Evolutionary conservation across 2,797 vertebrate species (phyloP).

Genomic region (Triplophysa bombifrons): DNA sequence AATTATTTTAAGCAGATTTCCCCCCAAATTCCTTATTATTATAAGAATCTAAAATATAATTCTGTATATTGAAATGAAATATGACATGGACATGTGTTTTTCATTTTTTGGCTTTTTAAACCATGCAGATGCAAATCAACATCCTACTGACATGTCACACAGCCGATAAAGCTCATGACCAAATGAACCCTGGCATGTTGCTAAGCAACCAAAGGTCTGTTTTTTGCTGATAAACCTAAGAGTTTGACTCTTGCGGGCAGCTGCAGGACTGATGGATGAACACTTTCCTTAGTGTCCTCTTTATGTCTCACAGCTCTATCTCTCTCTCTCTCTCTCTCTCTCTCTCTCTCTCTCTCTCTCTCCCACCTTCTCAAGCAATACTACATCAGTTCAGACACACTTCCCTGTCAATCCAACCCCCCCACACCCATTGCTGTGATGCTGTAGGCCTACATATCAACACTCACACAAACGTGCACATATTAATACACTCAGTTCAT

Average conservation of each 20-base stretch:
- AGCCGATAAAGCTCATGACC: slow-evolving; percentile 62
- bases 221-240: slow-evolving; percentile 87
- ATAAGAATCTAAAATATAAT: too few relatives aligned
- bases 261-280: slow-evolving; percentile 49
- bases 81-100: background rate
- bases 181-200: slow-evolving; percentile 84
- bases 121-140: too few relatives aligned
- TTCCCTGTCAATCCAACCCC: background rate
- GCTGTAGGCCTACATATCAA: too few relatives aligned
- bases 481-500: background rate
- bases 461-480: background rate
- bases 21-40: too few relatives aligned
- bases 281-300: slow-evolving; percentile 41
- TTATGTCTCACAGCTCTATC: background rate
- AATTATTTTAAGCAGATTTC: too few relatives aligned
- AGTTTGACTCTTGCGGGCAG: slow-evolving; percentile 66
- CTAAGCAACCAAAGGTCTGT: slow-evolving; percentile 91
- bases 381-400: slow-evolving; percentile 15
- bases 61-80: background rate
- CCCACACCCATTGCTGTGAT: too few relatives aligned
- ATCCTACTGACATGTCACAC: background rate
- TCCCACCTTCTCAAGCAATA: too few relatives aligned
- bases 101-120: too few relatives aligned
- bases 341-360: slow-evolving; percentile 34
- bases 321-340: slow-evolving; percentile 34